Evolutionary conservation across 1,140 invertebrate species (phyloP).

Genomic region (Drosophila grimshawi): DNA sequence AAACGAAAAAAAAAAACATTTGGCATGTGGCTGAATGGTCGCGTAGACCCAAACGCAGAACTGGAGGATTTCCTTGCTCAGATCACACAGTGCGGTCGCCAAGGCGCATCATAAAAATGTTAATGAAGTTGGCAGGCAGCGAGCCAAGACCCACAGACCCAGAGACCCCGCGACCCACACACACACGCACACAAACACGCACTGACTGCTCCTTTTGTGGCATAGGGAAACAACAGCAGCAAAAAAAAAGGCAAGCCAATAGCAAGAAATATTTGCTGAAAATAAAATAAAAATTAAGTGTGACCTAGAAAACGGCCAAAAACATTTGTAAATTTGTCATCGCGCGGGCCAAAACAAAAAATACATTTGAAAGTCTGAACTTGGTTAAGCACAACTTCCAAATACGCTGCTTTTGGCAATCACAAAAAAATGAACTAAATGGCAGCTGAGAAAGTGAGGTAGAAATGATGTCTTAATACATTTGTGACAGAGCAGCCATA

Average conservation of each 20-base stretch:
- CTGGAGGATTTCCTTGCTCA: slow-evolving; percentile 30
- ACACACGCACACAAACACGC: background rate
- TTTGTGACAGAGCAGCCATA: no score
- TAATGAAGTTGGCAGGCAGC: slow-evolving; percentile 73
- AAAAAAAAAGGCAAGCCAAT: slow-evolving; percentile 43
- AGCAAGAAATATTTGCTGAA: slow-evolving; percentile 67
- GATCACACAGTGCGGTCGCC: slow-evolving; percentile 74
- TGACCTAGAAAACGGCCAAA: slow-evolving; percentile 58
- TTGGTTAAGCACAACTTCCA: background rate
- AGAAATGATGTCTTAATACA: no score
- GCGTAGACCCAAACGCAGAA: slow-evolving; percentile 17
- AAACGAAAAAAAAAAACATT: slow-evolving; percentile 13
- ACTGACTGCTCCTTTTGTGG: slow-evolving; percentile 43
- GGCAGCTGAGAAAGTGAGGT: background rate
- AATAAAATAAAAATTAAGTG: slow-evolving; percentile 79
- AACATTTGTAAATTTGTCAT: slow-evolving; percentile 58
- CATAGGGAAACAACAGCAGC: slow-evolving; percentile 22
- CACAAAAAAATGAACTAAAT: background rate
- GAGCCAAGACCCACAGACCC: slow-evolving; percentile 44
- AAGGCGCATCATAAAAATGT: slow-evolving; percentile 82
- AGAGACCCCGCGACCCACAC: slow-evolving; percentile 29
- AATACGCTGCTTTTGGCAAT: slow-evolving; percentile 1
- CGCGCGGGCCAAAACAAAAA: slow-evolving; percentile 31
- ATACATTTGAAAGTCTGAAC: background rate
- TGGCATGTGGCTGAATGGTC: slow-evolving; percentile 42